These are phyloP conservation scores for Stictocephala bisonia DNA, from an alignment of 2,888 invertebrate species.

Conservation along the genomic window DNA sequence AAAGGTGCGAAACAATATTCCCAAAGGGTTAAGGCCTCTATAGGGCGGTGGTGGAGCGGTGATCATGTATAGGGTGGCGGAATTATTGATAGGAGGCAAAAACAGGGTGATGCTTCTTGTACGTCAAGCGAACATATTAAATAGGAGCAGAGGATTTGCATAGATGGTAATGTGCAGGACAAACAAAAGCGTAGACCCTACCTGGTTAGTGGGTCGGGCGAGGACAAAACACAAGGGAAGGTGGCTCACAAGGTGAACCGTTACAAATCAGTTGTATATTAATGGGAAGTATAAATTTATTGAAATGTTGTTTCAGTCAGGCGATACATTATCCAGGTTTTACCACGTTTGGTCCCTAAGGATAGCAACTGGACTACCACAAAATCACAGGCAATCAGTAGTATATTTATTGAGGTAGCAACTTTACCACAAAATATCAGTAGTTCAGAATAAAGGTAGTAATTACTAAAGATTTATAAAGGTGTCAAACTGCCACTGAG, in stretches of 20 bases:
- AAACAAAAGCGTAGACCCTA: neutral
- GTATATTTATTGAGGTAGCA: too few species aligned
- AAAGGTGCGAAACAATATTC: slow-evolving; percentile 32
- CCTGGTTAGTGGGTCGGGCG: neutral
- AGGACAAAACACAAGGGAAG: slow-evolving; percentile 24
- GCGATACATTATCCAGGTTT: slow-evolving; percentile 4
- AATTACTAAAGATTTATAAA: too few species aligned
- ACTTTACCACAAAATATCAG: too few species aligned
- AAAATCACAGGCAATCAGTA: too few species aligned
- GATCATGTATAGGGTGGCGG: neutral
- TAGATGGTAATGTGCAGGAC: slow-evolving; percentile 28
- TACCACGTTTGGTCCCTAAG: too few species aligned
- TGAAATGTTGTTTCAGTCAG: neutral
- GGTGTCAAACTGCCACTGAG: too few species aligned
- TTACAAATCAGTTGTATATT: slow-evolving; percentile 38
- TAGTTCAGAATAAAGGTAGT: too few species aligned
- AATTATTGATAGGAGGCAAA: slow-evolving; percentile 33
- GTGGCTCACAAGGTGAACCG: slow-evolving; percentile 15
- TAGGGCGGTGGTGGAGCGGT: neutral
- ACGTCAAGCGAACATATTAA: slow-evolving; percentile 23
- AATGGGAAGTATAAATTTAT: slow-evolving; percentile 23
- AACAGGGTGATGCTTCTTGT: slow-evolving; percentile 23
- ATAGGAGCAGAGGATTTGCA: slow-evolving; percentile 26
- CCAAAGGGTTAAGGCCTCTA: slow-evolving; percentile 21
- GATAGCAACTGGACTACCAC: too few species aligned